A percentile compares a stretch with the other conserved stretches of the same genome.
Evolutionary conservation across 2,888 invertebrate genomes (phyloP).

Genomic region (Mesorhabditis sp.): DNA sequence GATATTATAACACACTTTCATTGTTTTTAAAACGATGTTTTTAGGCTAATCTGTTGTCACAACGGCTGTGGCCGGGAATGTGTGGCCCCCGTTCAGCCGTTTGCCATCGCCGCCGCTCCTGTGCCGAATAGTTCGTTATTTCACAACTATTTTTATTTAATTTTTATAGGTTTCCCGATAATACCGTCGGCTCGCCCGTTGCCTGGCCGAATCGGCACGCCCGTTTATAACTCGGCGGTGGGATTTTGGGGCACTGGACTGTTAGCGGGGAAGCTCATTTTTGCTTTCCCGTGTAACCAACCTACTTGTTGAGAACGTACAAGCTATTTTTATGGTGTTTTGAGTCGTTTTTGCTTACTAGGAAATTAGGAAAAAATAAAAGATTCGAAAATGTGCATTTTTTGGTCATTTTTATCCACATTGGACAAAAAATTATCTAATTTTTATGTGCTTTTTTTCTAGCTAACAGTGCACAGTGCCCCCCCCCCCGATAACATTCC

Average conservation of each 20-base stretch:
- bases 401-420: too few relatives aligned
- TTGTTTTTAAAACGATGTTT: neutral
- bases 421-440: too few relatives aligned
- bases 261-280: too few relatives aligned
- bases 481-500: too few relatives aligned
- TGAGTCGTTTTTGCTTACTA: too few relatives aligned
- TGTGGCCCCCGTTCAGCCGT: slow-evolving; percentile 36
- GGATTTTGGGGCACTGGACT: neutral
- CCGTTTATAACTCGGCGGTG: neutral
- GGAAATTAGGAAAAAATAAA: too few relatives aligned
- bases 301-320: neutral
- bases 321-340: neutral
- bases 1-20: neutral
- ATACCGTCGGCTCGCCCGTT: slow-evolving; percentile 1
- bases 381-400: too few relatives aligned
- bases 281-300: too few relatives aligned
- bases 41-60: slow-evolving; percentile 41
- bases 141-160: slow-evolving; percentile 1
- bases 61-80: slow-evolving; percentile 54
- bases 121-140: slow-evolving; percentile 18
- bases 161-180: neutral
- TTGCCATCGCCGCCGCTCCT: slow-evolving; percentile 28
- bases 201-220: neutral
- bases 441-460: too few relatives aligned
- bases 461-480: too few relatives aligned